Evolutionary conservation across 2,113 vertebrate species (phyloP).

Genomic region (Crotalus viridis): DNA sequence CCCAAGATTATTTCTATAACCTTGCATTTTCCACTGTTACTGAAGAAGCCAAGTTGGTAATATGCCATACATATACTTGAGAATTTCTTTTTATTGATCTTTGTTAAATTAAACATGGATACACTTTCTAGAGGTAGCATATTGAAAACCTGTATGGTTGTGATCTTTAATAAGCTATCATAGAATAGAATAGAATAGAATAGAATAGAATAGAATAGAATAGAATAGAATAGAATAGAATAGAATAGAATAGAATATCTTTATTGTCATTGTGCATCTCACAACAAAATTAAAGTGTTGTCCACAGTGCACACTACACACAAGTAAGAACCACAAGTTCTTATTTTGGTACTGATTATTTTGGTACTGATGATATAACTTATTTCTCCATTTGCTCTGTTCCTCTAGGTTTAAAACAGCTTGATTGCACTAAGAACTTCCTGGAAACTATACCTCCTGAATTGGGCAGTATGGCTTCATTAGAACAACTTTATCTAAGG

Average conservation of each 20-base stretch:
- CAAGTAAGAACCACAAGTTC: too few species aligned
- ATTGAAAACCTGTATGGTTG: background rate
- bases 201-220: too few species aligned
- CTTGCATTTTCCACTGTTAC: background rate
- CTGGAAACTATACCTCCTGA: constrained; percentile 80
- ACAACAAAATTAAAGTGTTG: too few species aligned
- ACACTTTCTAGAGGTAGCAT: background rate
- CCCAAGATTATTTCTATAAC: background rate
- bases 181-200: too few species aligned
- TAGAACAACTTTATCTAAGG: constrained; percentile 89
- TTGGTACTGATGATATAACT: background rate
- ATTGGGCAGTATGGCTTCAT: constrained; percentile 79
- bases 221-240: too few species aligned
- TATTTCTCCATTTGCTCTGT: background rate
- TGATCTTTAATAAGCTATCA: background rate
- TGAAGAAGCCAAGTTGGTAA: background rate
- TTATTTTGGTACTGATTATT: too few species aligned
- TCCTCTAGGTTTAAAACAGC: constrained; percentile 79
- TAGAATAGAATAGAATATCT: too few species aligned
- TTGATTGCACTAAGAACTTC: constrained; percentile 91
- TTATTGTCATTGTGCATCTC: too few species aligned
- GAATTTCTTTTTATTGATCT: background rate
- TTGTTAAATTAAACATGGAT: background rate
- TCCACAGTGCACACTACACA: too few species aligned
- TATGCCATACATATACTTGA: background rate